phyloP scores from a whole-genome alignment of 2,797 vertebrate species.

The Sebastes matsubarae region DNA sequence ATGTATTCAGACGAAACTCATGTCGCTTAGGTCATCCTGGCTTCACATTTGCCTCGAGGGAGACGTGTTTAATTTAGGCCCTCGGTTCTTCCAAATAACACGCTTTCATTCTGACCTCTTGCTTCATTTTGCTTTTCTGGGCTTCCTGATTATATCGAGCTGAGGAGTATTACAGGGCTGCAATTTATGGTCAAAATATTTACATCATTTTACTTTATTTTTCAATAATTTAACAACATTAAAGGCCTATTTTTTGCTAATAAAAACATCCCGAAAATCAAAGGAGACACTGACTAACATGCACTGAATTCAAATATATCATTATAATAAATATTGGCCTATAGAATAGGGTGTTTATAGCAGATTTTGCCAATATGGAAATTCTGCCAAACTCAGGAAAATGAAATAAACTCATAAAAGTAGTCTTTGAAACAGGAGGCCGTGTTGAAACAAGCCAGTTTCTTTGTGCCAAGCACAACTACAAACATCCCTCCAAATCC shows the following conservation, averaged over 20 bases:
- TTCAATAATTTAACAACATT: background rate
- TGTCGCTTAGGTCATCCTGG: conserved; percentile 66
- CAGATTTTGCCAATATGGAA: background rate
- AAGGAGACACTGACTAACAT: background rate
- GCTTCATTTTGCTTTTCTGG: background rate
- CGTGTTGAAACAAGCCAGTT: conserved; percentile 47
- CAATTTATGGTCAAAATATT: background rate
- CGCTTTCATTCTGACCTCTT: background rate
- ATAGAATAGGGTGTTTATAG: background rate
- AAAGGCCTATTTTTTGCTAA: conserved; percentile 6
- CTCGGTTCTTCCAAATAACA: conserved; percentile 10
- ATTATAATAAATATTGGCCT: background rate
- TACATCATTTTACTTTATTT: background rate
- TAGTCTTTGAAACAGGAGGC: conserved; percentile 65
- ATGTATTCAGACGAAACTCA: conserved; percentile 65
- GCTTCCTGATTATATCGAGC: background rate
- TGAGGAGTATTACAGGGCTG: background rate
- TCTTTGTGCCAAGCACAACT: conserved; percentile 65
- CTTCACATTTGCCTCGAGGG: conserved; percentile 57
- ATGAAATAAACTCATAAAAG: conserved; percentile 63
- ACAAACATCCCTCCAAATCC: conserved; percentile 57
- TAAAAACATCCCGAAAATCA: background rate
- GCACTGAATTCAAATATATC: conserved; percentile 30
- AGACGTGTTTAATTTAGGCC: conserved; percentile 47
- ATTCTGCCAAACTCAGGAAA: conserved; percentile 26